Evolutionary conservation across 2,797 vertebrate genomes (phyloP).

Genomic region (Pristis pectinata): DNA sequence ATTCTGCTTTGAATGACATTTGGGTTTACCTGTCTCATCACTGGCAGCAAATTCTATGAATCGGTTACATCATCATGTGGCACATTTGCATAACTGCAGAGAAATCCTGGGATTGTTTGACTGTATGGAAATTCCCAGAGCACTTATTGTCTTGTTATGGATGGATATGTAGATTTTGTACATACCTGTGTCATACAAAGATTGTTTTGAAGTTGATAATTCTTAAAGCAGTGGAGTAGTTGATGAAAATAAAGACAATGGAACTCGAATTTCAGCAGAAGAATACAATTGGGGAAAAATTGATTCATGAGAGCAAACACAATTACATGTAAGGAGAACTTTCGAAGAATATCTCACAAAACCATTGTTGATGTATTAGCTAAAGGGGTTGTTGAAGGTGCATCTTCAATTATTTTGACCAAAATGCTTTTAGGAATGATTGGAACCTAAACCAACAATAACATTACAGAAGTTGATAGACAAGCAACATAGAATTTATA

Average conservation of each 20-base stretch:
- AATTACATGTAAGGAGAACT: not conserved
- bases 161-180: not conserved
- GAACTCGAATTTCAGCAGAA: not conserved
- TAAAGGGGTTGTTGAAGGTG: not conserved
- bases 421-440: not conserved
- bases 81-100: not conserved
- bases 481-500: not conserved
- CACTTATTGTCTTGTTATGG: not conserved
- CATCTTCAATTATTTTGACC: not conserved
- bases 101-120: not conserved
- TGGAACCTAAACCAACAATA: not conserved
- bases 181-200: not conserved
- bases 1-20: not conserved
- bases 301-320: not conserved
- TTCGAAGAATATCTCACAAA: not conserved
- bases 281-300: not conserved
- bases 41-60: not conserved
- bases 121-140: not conserved
- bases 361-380: not conserved
- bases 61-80: not conserved
- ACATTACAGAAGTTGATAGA: too few species aligned
- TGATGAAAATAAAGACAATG: not conserved
- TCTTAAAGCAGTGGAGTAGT: not conserved
- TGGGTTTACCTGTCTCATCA: conserved; percentile 1
- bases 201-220: not conserved